Evolutionary conservation across 2,797 vertebrate species (phyloP), one percentile per base, ranked within the genome.

Genomic region (Tympanoctomys barrerae): DNA sequence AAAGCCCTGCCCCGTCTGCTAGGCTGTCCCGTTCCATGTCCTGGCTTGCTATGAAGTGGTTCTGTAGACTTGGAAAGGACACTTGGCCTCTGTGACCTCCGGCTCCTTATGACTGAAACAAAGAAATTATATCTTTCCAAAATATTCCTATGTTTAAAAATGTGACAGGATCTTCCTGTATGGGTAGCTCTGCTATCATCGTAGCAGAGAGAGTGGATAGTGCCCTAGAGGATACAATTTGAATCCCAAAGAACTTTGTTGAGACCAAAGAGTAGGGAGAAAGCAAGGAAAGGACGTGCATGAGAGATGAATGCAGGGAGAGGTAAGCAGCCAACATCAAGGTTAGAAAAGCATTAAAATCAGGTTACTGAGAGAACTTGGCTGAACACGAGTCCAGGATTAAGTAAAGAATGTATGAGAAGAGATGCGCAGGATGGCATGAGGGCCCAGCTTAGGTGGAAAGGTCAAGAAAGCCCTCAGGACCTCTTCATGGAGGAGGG

Each of bases 221-320:
- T 12, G 57, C 22, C 31, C 59, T 66, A 28, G 79, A 42, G 49
- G 84, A 75, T 52, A 13, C 21, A 28, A 85, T 70, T 84, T 64
- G 39, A 94, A 88, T 70, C 93, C 21, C 68, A 80, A 75, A 87
- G 68, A 68, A 68, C 5, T 79, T 73, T 87, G 21, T 89, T 52
- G 42, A 42, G 49, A 39, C 54, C 71, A n/a, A 92, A 28, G 36
- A 64, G 2, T 68, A 18, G 59, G 36, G 77, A 85, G 36, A 78
- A 61, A 91, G 33, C 11, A 71, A 75, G 10, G 8, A 18, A 11
- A 77, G 75, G 68, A 11, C 86, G 21, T 77, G 61, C 24, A 59
- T 2, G 70, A 66, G 52, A 64, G 83, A 68, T 26, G 42, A 84
- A 68, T 39, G 36, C 0, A 33, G 22, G 78, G 13, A 36, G 39